These are phyloP conservation scores for Hartigia nigra DNA, from an alignment of 2,888 invertebrate genomes.

Conservation along the genomic window DNA sequence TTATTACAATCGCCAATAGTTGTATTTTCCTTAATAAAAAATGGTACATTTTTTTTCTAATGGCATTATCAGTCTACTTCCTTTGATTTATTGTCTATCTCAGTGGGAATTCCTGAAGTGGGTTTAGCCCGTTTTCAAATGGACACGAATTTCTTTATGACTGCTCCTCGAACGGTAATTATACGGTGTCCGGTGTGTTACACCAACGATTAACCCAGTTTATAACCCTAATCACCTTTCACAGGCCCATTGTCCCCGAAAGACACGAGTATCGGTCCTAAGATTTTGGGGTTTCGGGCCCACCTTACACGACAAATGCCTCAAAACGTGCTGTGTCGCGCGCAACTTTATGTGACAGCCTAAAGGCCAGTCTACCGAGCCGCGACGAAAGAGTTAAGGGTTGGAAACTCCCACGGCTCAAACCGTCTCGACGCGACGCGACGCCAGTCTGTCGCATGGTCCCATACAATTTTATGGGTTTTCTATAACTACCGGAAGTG, in stretches of 20 bases:
- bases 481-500: neutral
- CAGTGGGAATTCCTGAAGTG: neutral
- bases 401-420: constrained; percentile 4
- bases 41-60: neutral
- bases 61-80: neutral
- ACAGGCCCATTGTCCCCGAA: constrained; percentile 1
- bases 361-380: neutral
- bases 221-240: constrained; percentile 17
- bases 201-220: constrained; percentile 23
- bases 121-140: neutral
- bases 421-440: constrained; percentile 1
- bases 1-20: neutral
- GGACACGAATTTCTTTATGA: constrained; percentile 14
- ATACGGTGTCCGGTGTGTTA: constrained; percentile 8
- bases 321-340: constrained; percentile 9
- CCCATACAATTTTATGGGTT: neutral
- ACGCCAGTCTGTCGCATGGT: neutral
- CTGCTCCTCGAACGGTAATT: constrained; percentile 16
- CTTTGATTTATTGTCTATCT: neutral
- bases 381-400: constrained; percentile 8
- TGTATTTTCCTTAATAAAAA: neutral
- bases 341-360: constrained; percentile 21
- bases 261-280: constrained; percentile 6
- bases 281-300: neutral
- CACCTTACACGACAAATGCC: constrained; percentile 21